Base-by-base conservation (phyloP, 1,140 invertebrate species). In the Macrostomum lignano region DNA sequence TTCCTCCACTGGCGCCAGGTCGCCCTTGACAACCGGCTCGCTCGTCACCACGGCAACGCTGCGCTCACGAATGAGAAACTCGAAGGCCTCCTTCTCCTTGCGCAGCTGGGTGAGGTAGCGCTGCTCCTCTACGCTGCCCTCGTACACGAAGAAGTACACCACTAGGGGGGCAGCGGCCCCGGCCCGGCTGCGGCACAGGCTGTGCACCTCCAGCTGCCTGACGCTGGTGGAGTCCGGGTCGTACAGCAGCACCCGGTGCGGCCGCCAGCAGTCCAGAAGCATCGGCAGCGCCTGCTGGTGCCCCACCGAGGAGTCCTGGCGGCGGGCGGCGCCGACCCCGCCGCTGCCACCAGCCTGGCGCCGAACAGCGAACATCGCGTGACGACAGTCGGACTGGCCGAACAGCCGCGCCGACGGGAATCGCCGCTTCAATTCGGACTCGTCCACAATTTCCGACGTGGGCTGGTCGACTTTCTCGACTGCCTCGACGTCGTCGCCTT, bases 11-110 rank as follows among this genome's bases (percentile, higher is more conserved):
- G 37, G 47, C 3, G 57, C 55, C 44, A 14, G 19, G n/a, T 25
- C 33, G 25, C 9, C 34, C 19, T 9, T 17, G 14, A n/a, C 13
- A 21, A n/a, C 9, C 24, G 19, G n/a, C 13, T 13, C 7, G 7
- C 7, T 24, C 23, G 13, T 9, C 13, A 24, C 23, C 10, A 24
- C 10, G 10, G 10, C 10, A 9, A 24, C 10, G 13, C 23, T 24
- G 23, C 13, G 10, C 23, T 9, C 10, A 49, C 72, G 66, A 40
- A 86, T 88, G 3, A 94, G 63, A 41, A 66, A 63, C 52, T 91
- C 81, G 62, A 94, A 93, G 0, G 82, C 74, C 48, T 77, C 67
- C 53, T 93, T 93, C 55, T 94, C 86, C 38, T 71, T 65, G 36
- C 75, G 63, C 26, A 94, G 60, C 3, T 72, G 67, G 2, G 78